A percentile compares a stretch with the other conserved stretches of the same genome.
phyloP scores from a whole-genome alignment of 2,113 vertebrate species.

The Tachuris rubrigastra region DNA sequence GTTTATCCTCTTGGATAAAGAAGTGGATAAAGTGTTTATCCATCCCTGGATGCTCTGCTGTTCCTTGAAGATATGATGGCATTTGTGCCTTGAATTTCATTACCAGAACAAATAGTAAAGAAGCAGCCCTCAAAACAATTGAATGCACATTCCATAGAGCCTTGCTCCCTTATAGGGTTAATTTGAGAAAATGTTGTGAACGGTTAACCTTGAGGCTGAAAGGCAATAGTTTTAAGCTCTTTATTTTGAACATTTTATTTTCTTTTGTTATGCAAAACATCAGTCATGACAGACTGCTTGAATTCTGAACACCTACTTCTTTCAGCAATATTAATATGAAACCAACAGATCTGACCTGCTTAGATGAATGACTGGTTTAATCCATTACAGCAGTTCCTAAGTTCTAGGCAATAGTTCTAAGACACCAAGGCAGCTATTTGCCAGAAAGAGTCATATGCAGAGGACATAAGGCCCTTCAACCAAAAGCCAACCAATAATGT shows the following conservation, averaged over 20 bases:
- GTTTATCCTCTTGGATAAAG: background rate
- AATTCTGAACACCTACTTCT: background rate
- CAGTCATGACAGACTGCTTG: background rate
- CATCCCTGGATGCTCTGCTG: background rate
- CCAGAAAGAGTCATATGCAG: background rate
- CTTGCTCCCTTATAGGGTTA: background rate
- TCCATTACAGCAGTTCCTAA: background rate
- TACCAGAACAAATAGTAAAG: background rate
- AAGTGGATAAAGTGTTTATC: background rate
- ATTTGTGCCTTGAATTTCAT: background rate
- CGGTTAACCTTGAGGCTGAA: background rate
- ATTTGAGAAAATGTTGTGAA: background rate
- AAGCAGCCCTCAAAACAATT: background rate
- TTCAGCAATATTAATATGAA: background rate
- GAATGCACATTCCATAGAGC: background rate
- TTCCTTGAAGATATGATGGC: background rate
- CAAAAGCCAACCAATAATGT: background rate
- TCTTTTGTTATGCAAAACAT: background rate
- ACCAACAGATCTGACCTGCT: background rate
- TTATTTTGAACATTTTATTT: background rate
- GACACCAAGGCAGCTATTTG: background rate
- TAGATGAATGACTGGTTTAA: background rate
- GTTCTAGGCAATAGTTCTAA: slow-evolving; percentile 23
- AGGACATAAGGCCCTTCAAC: background rate
- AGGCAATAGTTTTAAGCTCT: background rate